A percentile compares a stretch with the other conserved stretches of the same genome.
phyloP scores from a whole-genome alignment of 2,113 vertebrate genomes.

The Caranx ignobilis region DNA sequence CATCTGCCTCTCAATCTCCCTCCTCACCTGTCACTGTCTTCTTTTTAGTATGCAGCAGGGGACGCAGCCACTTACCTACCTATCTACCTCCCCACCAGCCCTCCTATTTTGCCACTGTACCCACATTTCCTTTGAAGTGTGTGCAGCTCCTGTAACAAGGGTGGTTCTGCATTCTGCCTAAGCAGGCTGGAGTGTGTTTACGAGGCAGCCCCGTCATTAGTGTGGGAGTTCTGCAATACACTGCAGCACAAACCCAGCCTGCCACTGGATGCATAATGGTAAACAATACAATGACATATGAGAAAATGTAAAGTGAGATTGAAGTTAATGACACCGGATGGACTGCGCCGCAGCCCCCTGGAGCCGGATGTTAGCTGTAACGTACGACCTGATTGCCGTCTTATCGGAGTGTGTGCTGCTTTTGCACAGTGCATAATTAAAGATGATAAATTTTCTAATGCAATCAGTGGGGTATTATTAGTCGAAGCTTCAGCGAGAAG shows the following conservation, averaged over 20 bases:
- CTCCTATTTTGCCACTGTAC: conserved; percentile 52
- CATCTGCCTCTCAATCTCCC: conserved; percentile 69
- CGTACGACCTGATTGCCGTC: conserved; percentile 2
- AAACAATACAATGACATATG: conserved; percentile 67
- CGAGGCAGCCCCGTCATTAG: conserved; percentile 49
- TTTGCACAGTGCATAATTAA: conserved; percentile 62
- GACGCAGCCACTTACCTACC: conserved; percentile 43
- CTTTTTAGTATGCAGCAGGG: conserved; percentile 66
- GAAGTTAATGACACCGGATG: conserved; percentile 52
- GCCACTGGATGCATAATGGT: conserved; percentile 51
- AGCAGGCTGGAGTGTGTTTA: conserved; percentile 51
- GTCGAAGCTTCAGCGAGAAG: conserved; percentile 52
- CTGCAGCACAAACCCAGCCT: conserved; percentile 34
- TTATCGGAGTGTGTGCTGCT: conserved; percentile 35
- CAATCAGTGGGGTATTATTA: conserved; percentile 68
- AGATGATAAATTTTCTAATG: conserved; percentile 69
- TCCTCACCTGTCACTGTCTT: conserved; percentile 58
- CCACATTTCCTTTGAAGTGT: conserved; percentile 63
- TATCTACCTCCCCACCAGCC: conserved; percentile 12
- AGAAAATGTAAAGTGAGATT: conserved; percentile 51
- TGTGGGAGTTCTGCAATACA: conserved; percentile 50
- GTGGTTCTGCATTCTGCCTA: conserved; percentile 34
- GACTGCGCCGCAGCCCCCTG: conserved; percentile 15
- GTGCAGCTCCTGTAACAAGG: conserved; percentile 54
- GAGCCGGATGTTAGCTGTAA: conserved; percentile 24